Percentiles rank a stretch among this genome's conserved stretches.
phyloP scores from a whole-genome alignment of 2,888 invertebrate species.

The Coenonympha glycerion region DNA sequence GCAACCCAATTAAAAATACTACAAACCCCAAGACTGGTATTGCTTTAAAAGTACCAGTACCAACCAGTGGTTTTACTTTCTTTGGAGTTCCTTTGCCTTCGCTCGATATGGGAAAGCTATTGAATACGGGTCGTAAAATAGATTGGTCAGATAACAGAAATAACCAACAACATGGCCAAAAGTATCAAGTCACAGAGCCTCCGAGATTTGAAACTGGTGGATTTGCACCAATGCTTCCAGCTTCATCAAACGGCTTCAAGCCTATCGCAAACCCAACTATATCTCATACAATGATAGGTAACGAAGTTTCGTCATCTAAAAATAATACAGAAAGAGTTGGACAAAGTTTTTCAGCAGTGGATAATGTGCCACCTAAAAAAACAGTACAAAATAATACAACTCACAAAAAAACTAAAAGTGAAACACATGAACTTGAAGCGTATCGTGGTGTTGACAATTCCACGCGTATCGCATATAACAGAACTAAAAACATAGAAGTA shows the following conservation, averaged over 20 bases:
- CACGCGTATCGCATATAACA: conserved; percentile 62
- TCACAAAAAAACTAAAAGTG: conserved; percentile 61
- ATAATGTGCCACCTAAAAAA: conserved; percentile 44
- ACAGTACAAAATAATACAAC: conserved; percentile 48
- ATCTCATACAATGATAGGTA: conserved; percentile 38
- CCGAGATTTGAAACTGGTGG: conserved; percentile 85
- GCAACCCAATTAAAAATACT: conserved; percentile 51
- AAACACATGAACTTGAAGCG: conserved; percentile 64
- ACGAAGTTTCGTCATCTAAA: conserved; percentile 37
- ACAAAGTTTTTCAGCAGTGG: conserved; percentile 37
- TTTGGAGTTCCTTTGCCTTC: conserved; percentile 89
- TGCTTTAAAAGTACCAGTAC: conserved; percentile 70
- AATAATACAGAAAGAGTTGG: conserved; percentile 38
- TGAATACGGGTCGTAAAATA: conserved; percentile 67
- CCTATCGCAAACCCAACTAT: conserved; percentile 75
- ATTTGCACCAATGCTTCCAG: conserved; percentile 84
- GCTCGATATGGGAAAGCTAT: conserved; percentile 81
- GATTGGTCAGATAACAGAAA: conserved; percentile 62
- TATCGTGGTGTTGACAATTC: conserved; percentile 59
- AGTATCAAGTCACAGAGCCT: conserved; percentile 58
- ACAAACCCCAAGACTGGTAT: conserved; percentile 51
- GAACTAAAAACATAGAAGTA: conserved; percentile 64
- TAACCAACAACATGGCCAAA: conserved; percentile 45
- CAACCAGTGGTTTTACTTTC: conserved; percentile 83
- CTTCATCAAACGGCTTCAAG: conserved; percentile 82